Conservation (phyloP, 2,113 vertebrate species). For the Syngnathus floridae region DNA sequence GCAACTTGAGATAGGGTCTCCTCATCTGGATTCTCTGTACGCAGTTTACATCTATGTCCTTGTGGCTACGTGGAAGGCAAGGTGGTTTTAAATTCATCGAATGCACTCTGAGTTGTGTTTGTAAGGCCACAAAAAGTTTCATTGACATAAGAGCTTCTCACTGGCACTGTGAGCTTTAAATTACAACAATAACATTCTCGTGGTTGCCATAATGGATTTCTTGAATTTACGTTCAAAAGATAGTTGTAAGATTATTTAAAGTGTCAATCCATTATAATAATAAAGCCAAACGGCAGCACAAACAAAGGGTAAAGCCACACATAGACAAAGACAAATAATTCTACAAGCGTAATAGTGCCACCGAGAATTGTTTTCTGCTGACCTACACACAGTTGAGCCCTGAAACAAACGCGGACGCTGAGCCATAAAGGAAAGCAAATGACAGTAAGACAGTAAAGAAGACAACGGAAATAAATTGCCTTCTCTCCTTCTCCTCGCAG, state of each 20-base stretch:
- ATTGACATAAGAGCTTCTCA: too few species aligned
- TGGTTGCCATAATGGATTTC: too few species aligned
- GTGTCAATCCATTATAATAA: too few species aligned
- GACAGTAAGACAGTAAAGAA: constrained; percentile 18
- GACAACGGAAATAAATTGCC: constrained; percentile 37
- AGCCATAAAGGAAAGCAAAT: constrained; percentile 5
- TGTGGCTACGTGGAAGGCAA: background rate
- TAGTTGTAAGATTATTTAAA: too few species aligned
- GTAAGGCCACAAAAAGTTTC: too few species aligned
- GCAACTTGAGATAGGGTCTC: too few species aligned
- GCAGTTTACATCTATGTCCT: background rate
- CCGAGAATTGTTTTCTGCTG: constrained; percentile 50
- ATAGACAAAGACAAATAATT: background rate
- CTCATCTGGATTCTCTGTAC: too few species aligned
- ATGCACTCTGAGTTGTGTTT: too few species aligned
- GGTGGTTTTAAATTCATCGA: too few species aligned
- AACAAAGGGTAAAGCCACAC: background rate
- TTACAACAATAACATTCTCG: too few species aligned
- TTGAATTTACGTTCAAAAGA: too few species aligned
- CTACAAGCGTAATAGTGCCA: background rate
- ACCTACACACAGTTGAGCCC: constrained; percentile 25
- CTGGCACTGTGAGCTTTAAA: too few species aligned
- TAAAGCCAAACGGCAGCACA: background rate
- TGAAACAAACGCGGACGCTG: constrained; percentile 7
- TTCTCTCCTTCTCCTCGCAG: constrained; percentile 29